Percentiles rank a stretch among this genome's conserved stretches.
These are phyloP conservation scores for Drosophila buzzatii DNA, from an alignment of 2,888 invertebrate genomes.

Conservation along the genomic window DNA sequence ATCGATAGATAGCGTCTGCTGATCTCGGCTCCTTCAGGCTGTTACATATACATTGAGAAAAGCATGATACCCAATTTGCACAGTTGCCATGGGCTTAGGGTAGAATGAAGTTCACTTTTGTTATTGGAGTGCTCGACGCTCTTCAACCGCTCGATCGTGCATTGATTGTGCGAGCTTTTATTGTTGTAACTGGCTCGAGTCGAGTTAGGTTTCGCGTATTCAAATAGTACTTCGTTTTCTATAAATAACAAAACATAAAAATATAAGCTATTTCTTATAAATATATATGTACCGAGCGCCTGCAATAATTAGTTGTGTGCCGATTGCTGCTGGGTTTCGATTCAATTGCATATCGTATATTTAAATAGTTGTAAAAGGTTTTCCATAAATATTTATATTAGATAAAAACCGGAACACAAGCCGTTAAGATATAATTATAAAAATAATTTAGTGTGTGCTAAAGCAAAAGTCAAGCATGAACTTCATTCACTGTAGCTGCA, in stretches of 20 bases:
- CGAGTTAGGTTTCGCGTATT: slow-evolving; percentile 16
- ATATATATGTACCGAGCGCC: background rate
- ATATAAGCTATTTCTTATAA: background rate
- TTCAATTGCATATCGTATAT: slow-evolving; percentile 4
- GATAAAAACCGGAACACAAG: slow-evolving; percentile 1
- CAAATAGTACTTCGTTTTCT: slow-evolving; percentile 21
- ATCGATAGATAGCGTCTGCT: background rate
- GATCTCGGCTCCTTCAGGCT: background rate
- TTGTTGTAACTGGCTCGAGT: slow-evolving; percentile 31
- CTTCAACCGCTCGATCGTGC: slow-evolving; percentile 27
- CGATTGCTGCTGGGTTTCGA: background rate
- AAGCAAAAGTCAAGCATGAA: slow-evolving; percentile 1
- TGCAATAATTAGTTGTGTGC: background rate
- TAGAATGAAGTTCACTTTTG: slow-evolving; percentile 31
- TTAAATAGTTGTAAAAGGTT: background rate
- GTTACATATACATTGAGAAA: background rate
- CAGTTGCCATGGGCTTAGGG: background rate
- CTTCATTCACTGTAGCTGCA: background rate
- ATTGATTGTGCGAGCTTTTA: slow-evolving; percentile 25
- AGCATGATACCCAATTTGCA: background rate
- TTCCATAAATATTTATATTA: slow-evolving; percentile 7
- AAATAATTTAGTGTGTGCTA: slow-evolving; percentile 5
- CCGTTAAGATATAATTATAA: background rate
- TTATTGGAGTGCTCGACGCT: slow-evolving; percentile 1
- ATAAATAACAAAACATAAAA: slow-evolving; percentile 9